These are phyloP conservation scores for Xenops minutus DNA, from an alignment of 2,797 vertebrate species.

Conservation along the genomic window DNA sequence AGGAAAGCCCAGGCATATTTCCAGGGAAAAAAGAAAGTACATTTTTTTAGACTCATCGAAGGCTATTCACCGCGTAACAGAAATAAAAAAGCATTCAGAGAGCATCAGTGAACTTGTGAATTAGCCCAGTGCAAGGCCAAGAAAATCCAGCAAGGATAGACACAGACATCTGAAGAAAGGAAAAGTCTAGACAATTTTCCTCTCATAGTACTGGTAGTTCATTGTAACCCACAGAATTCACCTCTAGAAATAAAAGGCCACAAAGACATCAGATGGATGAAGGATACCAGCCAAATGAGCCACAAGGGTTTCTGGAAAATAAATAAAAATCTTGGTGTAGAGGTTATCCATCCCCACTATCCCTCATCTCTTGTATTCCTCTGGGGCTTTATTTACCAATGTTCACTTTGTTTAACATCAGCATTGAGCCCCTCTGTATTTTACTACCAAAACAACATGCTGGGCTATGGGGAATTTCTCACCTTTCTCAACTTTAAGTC, in stretches of 20 bases:
- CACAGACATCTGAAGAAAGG: fast-evolving
- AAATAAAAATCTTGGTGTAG: neutral
- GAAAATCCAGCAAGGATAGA: neutral
- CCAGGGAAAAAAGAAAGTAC: neutral
- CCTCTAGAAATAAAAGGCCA: neutral
- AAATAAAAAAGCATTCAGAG: neutral
- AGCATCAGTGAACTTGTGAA: neutral
- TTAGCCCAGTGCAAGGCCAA: neutral
- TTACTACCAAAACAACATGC: neutral
- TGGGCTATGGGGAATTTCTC: neutral
- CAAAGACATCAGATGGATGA: neutral
- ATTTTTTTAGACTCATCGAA: neutral
- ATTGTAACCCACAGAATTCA: neutral
- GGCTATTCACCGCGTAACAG: neutral
- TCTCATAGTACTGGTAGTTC: neutral
- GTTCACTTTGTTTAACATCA: neutral
- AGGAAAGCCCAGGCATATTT: neutral
- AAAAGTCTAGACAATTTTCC: neutral
- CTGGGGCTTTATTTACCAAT: neutral
- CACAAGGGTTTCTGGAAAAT: neutral
- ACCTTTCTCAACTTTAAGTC: neutral
- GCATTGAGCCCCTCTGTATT: neutral
- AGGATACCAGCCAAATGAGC: neutral
- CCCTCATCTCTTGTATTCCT: neutral
- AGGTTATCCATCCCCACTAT: neutral